These are phyloP conservation scores for Trissolcus basalis DNA, from an alignment of 1,140 invertebrate species.

Conservation along the genomic window DNA sequence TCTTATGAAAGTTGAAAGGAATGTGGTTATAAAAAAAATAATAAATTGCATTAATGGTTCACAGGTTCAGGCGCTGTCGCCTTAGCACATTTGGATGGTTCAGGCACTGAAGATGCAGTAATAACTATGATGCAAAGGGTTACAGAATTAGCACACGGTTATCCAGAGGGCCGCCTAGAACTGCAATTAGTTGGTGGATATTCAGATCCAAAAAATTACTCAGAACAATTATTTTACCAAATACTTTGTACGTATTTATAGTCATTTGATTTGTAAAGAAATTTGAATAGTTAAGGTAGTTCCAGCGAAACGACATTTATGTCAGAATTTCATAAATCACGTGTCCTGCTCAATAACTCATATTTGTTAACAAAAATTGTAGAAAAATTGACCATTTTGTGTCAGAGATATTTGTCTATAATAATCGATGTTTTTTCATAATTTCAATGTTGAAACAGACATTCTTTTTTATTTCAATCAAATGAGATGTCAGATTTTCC, in stretches of 20 bases:
- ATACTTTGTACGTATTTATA: constrained; percentile 87
- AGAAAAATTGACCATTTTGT: too few species aligned
- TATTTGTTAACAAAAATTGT: too few species aligned
- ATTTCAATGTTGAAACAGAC: too few species aligned
- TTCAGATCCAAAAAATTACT: constrained; percentile 86
- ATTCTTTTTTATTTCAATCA: too few species aligned
- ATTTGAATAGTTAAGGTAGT: too few species aligned
- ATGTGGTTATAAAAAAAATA: not conserved
- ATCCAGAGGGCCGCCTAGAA: constrained; percentile 90
- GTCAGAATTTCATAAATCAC: too few species aligned
- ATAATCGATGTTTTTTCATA: too few species aligned
- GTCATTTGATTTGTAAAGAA: too few species aligned
- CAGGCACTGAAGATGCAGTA: constrained; percentile 88
- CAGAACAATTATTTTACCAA: constrained; percentile 92
- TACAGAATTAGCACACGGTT: constrained; percentile 88
- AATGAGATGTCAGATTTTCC: too few species aligned
- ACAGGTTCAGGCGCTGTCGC: constrained; percentile 91
- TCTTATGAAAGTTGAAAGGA: not conserved
- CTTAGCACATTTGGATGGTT: constrained; percentile 92
- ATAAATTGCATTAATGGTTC: constrained; percentile 31
- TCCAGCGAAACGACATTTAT: too few species aligned
- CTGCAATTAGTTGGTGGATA: constrained; percentile 94
- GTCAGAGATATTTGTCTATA: too few species aligned
- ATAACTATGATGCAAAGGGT: constrained; percentile 87
- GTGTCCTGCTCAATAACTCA: too few species aligned